A percentile compares a stretch with the other conserved stretches of the same genome.
Evolutionary conservation across 2,113 vertebrate genomes (phyloP).

Genomic region (Guaruba guarouba): DNA sequence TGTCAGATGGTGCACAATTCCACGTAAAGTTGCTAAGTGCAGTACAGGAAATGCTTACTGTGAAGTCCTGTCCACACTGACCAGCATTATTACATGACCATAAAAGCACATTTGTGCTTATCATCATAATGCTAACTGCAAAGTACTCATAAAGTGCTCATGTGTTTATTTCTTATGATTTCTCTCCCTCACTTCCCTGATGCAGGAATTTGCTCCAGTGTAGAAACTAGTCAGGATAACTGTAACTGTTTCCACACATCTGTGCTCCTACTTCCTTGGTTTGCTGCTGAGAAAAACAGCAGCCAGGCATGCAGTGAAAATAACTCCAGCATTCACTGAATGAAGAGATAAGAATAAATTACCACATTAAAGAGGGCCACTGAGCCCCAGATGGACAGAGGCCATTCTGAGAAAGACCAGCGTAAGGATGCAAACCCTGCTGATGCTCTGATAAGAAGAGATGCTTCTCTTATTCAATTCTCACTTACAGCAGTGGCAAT

Average conservation of each 20-base stretch:
- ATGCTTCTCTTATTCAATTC: slow-evolving; percentile 73
- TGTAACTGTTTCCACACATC: not conserved
- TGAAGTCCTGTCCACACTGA: slow-evolving; percentile 38
- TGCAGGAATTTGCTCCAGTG: not conserved
- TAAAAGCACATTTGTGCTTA: slow-evolving; percentile 34
- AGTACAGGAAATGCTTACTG: slow-evolving; percentile 53
- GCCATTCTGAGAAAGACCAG: slow-evolving; percentile 55
- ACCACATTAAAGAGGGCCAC: slow-evolving; percentile 25
- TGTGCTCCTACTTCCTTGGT: not conserved
- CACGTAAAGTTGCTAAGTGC: slow-evolving; percentile 9
- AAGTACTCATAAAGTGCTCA: slow-evolving; percentile 1
- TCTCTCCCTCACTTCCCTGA: not conserved
- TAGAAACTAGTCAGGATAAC: slow-evolving; percentile 12
- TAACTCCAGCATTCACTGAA: slow-evolving; percentile 31
- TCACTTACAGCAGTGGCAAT: slow-evolving; percentile 75
- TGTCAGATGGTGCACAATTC: slow-evolving; percentile 37
- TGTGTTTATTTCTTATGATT: not conserved
- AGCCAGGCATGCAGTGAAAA: slow-evolving; percentile 32
- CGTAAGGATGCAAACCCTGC: slow-evolving; percentile 56
- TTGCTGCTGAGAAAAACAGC: slow-evolving; percentile 45
- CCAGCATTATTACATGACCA: slow-evolving; percentile 13
- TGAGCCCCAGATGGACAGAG: slow-evolving; percentile 45
- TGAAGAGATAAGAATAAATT: slow-evolving; percentile 58
- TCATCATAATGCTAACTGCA: not conserved
- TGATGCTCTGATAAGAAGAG: slow-evolving; percentile 67